Base-by-base conservation (phyloP, 2,888 invertebrate species). In the Drosophila putrida region DNA sequence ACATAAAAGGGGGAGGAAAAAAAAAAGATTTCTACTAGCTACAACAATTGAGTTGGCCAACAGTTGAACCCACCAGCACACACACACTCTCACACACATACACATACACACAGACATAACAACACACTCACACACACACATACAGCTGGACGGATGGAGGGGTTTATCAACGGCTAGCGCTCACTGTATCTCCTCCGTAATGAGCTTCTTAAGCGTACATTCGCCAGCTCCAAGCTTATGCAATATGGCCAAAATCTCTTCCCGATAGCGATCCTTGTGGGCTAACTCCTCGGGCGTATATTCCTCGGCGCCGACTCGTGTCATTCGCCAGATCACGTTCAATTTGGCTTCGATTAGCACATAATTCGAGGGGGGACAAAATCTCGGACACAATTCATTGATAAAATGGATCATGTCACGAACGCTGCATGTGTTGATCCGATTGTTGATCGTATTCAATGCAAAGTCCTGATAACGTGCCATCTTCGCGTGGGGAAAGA, bases 301-400 rank as follows among this genome's bases (percentile, higher is more conserved):
- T 25, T 90, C 87, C 28, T 90, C 91, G 3, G 71, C 67, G 8
- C 71, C 84, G 25, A 77, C 43, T 8, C 90, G 87, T 3, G 91
- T 89, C 90, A 92, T 92, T n/a, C 91, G 90, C 91, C 92, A 92
- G 63, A 93, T 92, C 25, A 92, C 90, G 65, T 91, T 91, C 36
- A 92, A 71, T 74, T 93, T 93, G n/a, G 92, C 89, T 75, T 93
- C 93, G 50, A 93, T 83, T 0, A 91, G 81, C 11, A 92, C 91
- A 66, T 93, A 92, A 67, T 92, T 93, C 5, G 90, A 89, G 2
- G 91, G 75, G 13, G 93, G 93, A 54, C 92, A 91, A 62, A 92
- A 90, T 27, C 90, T 88, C 4, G 91, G 91, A 39, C 92, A 90
- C 63, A 91, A 76, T 6, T 92, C 92, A 36, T 92, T 90, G 61